Percentiles rank a stretch among this genome's conserved stretches.
These are phyloP conservation scores for Alosa alosa DNA, from an alignment of 2,113 vertebrate species.

Conservation along the genomic window DNA sequence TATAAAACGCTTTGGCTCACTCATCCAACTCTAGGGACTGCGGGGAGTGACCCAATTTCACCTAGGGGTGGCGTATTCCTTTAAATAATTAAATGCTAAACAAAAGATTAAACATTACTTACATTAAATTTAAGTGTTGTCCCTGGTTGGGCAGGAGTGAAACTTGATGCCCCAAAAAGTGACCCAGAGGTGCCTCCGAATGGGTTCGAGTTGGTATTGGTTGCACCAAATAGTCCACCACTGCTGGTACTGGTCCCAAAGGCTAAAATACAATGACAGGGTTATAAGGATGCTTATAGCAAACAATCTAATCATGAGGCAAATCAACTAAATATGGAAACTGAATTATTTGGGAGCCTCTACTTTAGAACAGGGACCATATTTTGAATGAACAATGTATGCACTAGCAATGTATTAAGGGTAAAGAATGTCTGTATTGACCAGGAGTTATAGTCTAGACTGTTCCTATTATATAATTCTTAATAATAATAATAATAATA, in stretches of 20 bases:
- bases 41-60: no score
- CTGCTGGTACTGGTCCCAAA: conserved; percentile 92
- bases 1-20: no score
- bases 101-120: conserved; percentile 52
- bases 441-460: no score
- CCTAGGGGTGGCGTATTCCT: no score
- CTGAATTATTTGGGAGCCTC: no score
- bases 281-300: not conserved
- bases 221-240: conserved; percentile 88
- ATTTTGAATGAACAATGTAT: no score
- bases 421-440: no score
- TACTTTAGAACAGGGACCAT: no score
- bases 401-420: no score
- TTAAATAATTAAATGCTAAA: not conserved
- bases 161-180: conserved; percentile 86
- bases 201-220: conserved; percentile 89
- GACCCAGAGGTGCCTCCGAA: conserved; percentile 84
- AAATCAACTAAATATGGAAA: not conserved
- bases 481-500: no score
- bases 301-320: rapidly evolving
- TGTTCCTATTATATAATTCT: no score
- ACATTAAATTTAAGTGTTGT: conserved; percentile 96
- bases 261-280: conserved; percentile 60
- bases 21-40: no score
- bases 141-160: conserved; percentile 84